A percentile compares a stretch with the other conserved stretches of the same genome.
phyloP scores from a whole-genome alignment of 2,797 vertebrate species.

The Okamejei kenojei region DNA sequence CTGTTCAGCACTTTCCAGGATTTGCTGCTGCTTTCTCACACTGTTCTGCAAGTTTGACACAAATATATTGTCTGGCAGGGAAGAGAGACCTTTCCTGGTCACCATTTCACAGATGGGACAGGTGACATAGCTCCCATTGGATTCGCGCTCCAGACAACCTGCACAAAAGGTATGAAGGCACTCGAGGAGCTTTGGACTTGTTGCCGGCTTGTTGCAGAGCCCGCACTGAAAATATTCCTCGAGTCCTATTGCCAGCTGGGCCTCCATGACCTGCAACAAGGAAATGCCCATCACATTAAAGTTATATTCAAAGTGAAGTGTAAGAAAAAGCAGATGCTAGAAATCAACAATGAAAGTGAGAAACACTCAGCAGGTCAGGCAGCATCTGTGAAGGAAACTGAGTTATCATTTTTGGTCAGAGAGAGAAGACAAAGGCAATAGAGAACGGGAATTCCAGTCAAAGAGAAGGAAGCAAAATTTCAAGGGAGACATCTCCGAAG shows the following conservation, averaged over 20 bases:
- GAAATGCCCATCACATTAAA: not conserved
- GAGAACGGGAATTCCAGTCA: no score
- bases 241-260: not conserved
- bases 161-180: constrained; percentile 29
- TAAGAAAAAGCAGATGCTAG: no score
- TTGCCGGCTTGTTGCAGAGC: not conserved
- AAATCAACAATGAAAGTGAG: no score
- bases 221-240: constrained; percentile 8
- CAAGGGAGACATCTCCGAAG: no score
- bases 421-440: no score
- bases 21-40: constrained; percentile 2
- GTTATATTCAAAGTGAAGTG: no score
- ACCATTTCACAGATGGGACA: constrained; percentile 22
- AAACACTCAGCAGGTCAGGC: no score
- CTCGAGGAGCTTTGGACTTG: not conserved
- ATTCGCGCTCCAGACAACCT: not conserved
- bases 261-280: constrained; percentile 21
- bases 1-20: not conserved
- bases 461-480: no score
- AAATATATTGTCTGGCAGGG: constrained; percentile 16
- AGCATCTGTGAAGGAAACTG: no score
- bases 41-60: constrained; percentile 6
- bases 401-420: no score
- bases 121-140: not conserved
- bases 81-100: not conserved